Evolutionary conservation across 2,113 vertebrate genomes (phyloP), one percentile per base, ranked within the genome.

Genomic region (Kobus ellipsiprymnus): DNA sequence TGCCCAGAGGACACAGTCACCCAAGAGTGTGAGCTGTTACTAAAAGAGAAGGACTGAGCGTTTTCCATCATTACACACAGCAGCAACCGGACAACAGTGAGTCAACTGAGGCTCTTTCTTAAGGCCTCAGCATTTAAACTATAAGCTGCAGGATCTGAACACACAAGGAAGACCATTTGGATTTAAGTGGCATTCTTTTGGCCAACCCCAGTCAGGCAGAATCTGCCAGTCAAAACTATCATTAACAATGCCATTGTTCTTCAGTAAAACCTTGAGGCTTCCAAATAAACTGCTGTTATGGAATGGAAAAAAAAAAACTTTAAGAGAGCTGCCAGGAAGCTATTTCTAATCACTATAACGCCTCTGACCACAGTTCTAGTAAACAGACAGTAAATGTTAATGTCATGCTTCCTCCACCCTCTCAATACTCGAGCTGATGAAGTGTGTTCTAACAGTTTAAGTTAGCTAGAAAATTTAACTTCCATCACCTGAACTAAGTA

Each of bases 201-300:
- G 80, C 27, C n/a, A 57, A 33, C 54, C 67, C 54, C 84, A 60
- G 7, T 55, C 36, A n/a, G 64, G 27, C 14, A 87, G 77, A 55
- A 93, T 90, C 83, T 55, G 60, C 52, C 67, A 88, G 36, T 91
- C 33, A 59, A 89, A 95, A 95, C 80, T n/a, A 95, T 60, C n/a
- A 36, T n/a, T 19, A 88, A 62, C 71, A 80, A 57, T 2, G 86
- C 74, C 60, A 55, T 19, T 57, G 40, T 89, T 91, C 50, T 81
- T 80, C 55, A 80, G 17, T 89, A 93, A 96, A 85, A 94, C 54
- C 52, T 59, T 6, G 9, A 93, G 44, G 54, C 57, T 90, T 92
- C 81, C 62, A 92, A 94, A 95, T 80, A 59, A 96, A 92, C 30
- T 54, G 52, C 3, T 71, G 78, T 82, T 74, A 87, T 55, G 44